Percentiles rank a stretch among this genome's conserved stretches.
These are phyloP conservation scores for Drosophila lowei DNA, from an alignment of 1,140 invertebrate species.

Conservation along the genomic window DNA sequence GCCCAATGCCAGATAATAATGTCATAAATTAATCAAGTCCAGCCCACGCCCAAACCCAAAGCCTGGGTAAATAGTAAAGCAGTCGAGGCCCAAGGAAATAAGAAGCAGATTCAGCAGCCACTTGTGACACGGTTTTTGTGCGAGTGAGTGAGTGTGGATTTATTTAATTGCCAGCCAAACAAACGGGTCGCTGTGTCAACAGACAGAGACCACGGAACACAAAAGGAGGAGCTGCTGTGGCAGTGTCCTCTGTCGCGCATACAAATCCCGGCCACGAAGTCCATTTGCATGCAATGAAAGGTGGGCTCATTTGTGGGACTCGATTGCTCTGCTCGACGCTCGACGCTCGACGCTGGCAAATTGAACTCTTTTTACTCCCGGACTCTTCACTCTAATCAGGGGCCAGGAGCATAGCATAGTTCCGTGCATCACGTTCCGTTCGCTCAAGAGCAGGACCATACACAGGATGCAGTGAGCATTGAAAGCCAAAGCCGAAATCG, in stretches of 20 bases:
- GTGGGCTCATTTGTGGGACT: slow-evolving; percentile 31
- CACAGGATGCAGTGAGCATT: slow-evolving; percentile 40
- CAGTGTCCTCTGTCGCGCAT: slow-evolving; percentile 11
- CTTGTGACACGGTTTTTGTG: slow-evolving; percentile 1
- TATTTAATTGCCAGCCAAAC: slow-evolving; percentile 37
- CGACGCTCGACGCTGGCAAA: slow-evolving; percentile 1
- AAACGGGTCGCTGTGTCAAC: slow-evolving; percentile 51
- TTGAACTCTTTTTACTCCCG: slow-evolving; percentile 13
- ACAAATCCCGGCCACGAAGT: slow-evolving; percentile 25
- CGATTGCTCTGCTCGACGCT: not conserved
- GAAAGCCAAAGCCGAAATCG: slow-evolving; percentile 50
- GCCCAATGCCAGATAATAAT: slow-evolving; percentile 39
- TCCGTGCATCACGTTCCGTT: slow-evolving; percentile 29
- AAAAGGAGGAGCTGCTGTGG: not conserved
- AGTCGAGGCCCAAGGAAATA: not conserved
- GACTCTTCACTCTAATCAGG: slow-evolving; percentile 51
- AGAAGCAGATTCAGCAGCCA: not conserved
- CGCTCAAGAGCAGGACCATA: slow-evolving; percentile 15
- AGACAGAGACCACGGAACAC: slow-evolving; percentile 1
- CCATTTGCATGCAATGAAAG: slow-evolving; percentile 56
- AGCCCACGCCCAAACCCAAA: too few species aligned
- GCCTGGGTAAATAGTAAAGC: not conserved
- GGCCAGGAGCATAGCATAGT: slow-evolving; percentile 11
- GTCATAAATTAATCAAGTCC: slow-evolving; percentile 40
- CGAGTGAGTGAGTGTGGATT: not conserved